Evolutionary conservation across 2,797 vertebrate species (phyloP), one percentile per base, ranked within the genome.

Genomic region (Tympanoctomys barrerae): DNA sequence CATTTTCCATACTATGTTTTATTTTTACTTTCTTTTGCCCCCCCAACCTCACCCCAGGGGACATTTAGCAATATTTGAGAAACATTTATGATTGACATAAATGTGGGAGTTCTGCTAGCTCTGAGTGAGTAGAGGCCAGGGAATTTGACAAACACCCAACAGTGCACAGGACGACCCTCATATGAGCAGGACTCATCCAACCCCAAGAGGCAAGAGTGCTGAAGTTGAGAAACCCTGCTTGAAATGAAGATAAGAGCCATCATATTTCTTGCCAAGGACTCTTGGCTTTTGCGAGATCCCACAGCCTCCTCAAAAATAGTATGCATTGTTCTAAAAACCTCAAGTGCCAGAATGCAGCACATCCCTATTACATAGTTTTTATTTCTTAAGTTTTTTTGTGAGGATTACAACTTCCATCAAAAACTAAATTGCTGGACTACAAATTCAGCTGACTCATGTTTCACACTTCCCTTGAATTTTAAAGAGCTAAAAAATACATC

Each of bases 371-470:
- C 52, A 93, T 77, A 95, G 95, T 88, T 87, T 68, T 96, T 88
- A 92, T 78, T 92, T 94, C 66, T 78, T 62, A 95, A 96, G 90
- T 96, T 68, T 97, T 92, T 81, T 96, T 96, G 75, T 89, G 95
- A 98, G 71, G 97, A 97, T n/a, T 73, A 97, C 89, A 52, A 79
- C 84, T 54, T 97, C 14, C 24, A 93, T 28, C 10, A 86, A 61
- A 71, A 89, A 39, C 52, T 64, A 59, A 36, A 78, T 1, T 95
- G 92, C 90, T 92, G 78, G 87, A 61, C 90, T 66, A 49, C 71
- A 97, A 97, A 90, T 94, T 81, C 95, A 94, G 89, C 95, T 96
- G 96, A 94, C 87, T 98, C 87, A 87, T n/a, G 84, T 24, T 97
- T 96, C 91, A 94, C 66, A 94, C 90, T 89, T 77, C 75, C 82